Evolutionary conservation across 1,140 invertebrate species (phyloP), one percentile per base, ranked within the genome.

Genomic region (Whitmania pigra): DNA sequence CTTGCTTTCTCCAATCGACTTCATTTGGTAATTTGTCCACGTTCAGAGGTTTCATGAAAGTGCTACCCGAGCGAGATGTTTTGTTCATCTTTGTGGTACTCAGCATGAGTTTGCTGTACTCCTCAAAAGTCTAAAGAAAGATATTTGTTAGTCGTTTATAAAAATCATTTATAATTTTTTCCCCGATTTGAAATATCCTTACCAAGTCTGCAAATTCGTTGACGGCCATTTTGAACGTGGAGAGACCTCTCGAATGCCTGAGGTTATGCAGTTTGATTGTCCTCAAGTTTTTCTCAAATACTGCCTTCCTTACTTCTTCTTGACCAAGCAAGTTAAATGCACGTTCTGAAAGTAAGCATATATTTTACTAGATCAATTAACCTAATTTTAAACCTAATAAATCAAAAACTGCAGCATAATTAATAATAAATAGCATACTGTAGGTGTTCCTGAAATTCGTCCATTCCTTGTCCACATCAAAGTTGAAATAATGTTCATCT

Each of bases 1-100:
- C 92, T 73, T 89, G 82, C 67, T 85, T 78, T 43, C 83, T 73
- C 94, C 94, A 97, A 31, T 98, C 94, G 72, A 95, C 88, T 20
- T 54, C 72, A 6, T 27, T 6, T 17, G 72, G 72, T 29, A 36
- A 29, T 27, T 43, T 3, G 13, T 9, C 60, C 22, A 31, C 13
- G 60, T 63, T 63, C 2, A 63, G 43, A 49, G 43, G 43, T 17
- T 49, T 49, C 43, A 49, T 49, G 57, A 63, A 31, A 31, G 15
- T 13, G 43, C 43, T 49, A 49, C 43, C 43, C 43, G 43, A 15
- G 43, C 43, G 43, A 15, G 43, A 49, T 15, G 43, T 5, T 13
- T 15, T 15, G 43, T 49, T 49, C 43, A 49, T 49, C 43, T 49
- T 49, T 7, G 43, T 13, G 11, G 55, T 5, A 27, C n/a, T 60